Conservation (phyloP, 2,797 vertebrate genomes). For the Gymnopithys bicolor region DNA sequence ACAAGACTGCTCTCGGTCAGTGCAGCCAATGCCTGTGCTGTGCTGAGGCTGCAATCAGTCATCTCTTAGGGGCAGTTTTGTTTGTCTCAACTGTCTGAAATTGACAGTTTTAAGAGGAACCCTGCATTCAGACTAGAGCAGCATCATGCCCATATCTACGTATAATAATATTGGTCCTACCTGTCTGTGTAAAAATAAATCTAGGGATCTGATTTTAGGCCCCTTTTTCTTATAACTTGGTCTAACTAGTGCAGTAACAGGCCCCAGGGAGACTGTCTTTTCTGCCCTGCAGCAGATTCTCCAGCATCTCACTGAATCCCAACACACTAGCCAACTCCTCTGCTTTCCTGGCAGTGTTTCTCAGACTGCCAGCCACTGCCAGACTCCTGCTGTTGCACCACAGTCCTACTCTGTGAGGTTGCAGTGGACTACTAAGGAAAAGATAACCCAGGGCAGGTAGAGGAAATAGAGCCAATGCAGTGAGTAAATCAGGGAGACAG, state of each 20-base stretch:
- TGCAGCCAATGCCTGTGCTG: neutral
- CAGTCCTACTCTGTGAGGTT: neutral
- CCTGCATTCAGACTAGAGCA: neutral
- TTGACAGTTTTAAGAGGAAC: neutral
- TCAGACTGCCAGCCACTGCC: neutral
- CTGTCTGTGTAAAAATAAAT: neutral
- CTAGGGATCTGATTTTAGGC: neutral
- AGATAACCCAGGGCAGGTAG: neutral
- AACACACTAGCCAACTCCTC: neutral
- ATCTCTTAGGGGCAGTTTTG: neutral
- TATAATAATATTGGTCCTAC: neutral
- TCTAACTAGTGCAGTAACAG: neutral
- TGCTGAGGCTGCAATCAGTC: neutral
- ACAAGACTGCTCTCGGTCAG: neutral
- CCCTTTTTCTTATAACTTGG: neutral
- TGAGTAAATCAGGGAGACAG: neutral
- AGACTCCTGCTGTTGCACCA: neutral
- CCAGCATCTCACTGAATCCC: neutral
- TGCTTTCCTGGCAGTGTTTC: neutral
- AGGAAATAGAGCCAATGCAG: neutral
- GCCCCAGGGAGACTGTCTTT: neutral
- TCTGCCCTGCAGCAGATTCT: neutral
- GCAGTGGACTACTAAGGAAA: neutral
- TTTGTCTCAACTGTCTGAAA: neutral
- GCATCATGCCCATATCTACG: neutral